Evolutionary conservation across 2,888 invertebrate species (phyloP).

Genomic region (Automeris io): DNA sequence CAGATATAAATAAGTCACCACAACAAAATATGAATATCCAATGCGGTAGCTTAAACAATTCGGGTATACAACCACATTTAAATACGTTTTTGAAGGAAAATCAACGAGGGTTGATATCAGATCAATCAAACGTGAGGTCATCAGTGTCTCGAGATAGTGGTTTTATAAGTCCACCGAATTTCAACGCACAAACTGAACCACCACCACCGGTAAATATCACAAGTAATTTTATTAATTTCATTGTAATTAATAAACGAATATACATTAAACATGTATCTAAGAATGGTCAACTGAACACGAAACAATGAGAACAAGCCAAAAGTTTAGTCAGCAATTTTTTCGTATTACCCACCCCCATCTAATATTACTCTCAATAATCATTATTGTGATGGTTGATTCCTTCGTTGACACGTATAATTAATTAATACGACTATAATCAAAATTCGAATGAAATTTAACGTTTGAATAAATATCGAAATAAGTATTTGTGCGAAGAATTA

Average conservation of each 20-base stretch:
- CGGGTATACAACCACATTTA: not conserved
- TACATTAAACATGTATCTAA: not conserved
- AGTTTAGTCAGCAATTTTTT: no score
- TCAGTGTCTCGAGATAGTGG: constrained; percentile 37
- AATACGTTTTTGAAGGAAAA: constrained; percentile 4
- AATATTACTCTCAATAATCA: not conserved
- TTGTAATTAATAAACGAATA: not conserved
- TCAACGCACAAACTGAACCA: constrained; percentile 12
- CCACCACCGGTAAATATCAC: constrained; percentile 11
- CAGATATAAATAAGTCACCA: not conserved
- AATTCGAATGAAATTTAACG: no score
- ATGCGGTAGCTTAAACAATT: not conserved
- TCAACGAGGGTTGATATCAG: constrained; percentile 2
- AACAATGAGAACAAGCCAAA: no score
- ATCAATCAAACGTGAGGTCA: constrained; percentile 16
- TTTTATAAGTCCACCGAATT: constrained; percentile 25
- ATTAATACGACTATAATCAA: no score
- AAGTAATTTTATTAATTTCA: constrained; percentile 6
- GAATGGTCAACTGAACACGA: no score
- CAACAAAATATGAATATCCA: not conserved
- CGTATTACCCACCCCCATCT: not conserved
- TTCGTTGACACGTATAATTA: no score
- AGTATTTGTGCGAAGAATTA: no score
- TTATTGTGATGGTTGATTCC: no score
- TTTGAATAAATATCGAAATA: no score